Conservation (phyloP, 2,113 vertebrate species). For the Pterocles gutturalis region DNA sequence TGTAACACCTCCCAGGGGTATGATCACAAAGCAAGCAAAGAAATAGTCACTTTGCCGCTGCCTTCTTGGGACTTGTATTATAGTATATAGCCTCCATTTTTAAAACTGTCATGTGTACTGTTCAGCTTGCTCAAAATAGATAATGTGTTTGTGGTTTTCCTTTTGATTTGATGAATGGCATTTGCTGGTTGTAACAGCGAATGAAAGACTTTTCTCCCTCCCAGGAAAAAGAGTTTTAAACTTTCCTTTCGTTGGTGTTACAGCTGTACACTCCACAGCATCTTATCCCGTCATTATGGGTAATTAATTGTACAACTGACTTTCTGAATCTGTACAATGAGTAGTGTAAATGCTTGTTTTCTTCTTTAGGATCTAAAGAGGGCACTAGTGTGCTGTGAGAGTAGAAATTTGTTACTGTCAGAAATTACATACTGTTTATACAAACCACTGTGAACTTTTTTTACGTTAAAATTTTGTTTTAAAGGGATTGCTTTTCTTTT, state of each 20-base stretch:
- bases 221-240: slow-evolving; percentile 63
- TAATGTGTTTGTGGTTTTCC: slow-evolving; percentile 80
- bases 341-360: slow-evolving; percentile 76
- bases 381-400: slow-evolving; percentile 77
- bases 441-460: slow-evolving; percentile 85
- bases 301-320: slow-evolving; percentile 49
- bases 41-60: slow-evolving; percentile 84
- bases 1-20: slow-evolving; percentile 94
- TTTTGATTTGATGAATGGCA: slow-evolving; percentile 70
- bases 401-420: slow-evolving; percentile 73
- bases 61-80: slow-evolving; percentile 82
- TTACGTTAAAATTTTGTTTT: slow-evolving; percentile 74
- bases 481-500: slow-evolving; percentile 80
- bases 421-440: slow-evolving; percentile 77
- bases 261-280: slow-evolving; percentile 84
- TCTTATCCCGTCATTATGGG: slow-evolving; percentile 69
- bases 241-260: slow-evolving; percentile 81
- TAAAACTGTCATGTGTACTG: slow-evolving; percentile 79
- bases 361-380: slow-evolving; percentile 77
- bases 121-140: slow-evolving; percentile 84
- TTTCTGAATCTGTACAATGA: slow-evolving; percentile 44
- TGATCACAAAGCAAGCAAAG: slow-evolving; percentile 98
- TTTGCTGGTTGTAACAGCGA: slow-evolving; percentile 84
- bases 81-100: slow-evolving; percentile 83
- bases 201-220: slow-evolving; percentile 71